Base-by-base conservation (phyloP, 2,888 invertebrate species). In the Reticulitermes lucifugus region DNA sequence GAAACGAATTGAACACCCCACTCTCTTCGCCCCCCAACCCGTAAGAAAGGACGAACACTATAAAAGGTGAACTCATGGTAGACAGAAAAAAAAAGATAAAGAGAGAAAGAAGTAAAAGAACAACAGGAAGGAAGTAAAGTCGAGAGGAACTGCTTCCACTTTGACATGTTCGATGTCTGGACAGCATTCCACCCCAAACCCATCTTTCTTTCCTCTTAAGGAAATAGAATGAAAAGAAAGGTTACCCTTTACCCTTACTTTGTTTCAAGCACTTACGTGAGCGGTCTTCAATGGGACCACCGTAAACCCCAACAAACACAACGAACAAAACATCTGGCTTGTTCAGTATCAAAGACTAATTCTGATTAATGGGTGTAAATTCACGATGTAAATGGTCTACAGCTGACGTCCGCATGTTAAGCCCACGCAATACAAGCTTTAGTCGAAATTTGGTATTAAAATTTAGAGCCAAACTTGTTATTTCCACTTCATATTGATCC, bases 1-100 rank as follows among this genome's bases (percentile, higher is more conserved):
- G 82, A 82, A 85, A 85, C 85, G 82, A 85, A 85, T 85, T 82
- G 85, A 83, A 83, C 81, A 41, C 35, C 65, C 43, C 43, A 5
- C 59, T 60, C 80, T 22, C 41, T 22, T 22, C 35, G 21, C 60
- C 21, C 41, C 0, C 43, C 10, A 41, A 3, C 21, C 29, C 10
- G 7, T n/a, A 29, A 77, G 46, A 77, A 46, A 77, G 43, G 46
- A n/a, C n/a, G 77, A 46, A 77, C 46, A 77, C 77, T 25, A 77
- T 46, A 77, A 77, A 77, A 77, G 77, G 77, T 77, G 77, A 77
- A 77, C 22, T 77, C 51, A 46, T 10, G n/a, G 77, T 22, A n/a
- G 18, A 46, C 3, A n/a, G 1, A n/a, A n/a, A 46, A n/a, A n/a
- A 43, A 41, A 21, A 73, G 21, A 35, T 18, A 77, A 77, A n/a